A percentile compares a stretch with the other conserved stretches of the same genome.
phyloP scores from a whole-genome alignment of 2,888 invertebrate species.

The Apamea crenata region DNA sequence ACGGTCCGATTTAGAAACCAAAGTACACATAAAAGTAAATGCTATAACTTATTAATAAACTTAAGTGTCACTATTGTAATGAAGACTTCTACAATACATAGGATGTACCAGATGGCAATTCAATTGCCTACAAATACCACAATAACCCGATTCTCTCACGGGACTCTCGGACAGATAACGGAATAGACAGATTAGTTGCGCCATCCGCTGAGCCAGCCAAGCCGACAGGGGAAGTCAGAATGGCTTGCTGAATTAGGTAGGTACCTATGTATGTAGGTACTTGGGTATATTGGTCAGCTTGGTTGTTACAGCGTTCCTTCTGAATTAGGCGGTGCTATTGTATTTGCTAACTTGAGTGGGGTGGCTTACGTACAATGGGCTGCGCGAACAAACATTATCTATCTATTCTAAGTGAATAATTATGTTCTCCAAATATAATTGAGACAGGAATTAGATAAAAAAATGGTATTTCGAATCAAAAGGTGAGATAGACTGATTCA shows the following conservation, averaged over 20 bases:
- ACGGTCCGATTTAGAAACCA: neutral
- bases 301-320: neutral
- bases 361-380: neutral
- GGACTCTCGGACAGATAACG: constrained; percentile 52
- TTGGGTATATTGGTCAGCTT: neutral
- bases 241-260: constrained; percentile 18
- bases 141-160: constrained; percentile 42
- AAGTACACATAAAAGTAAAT: neutral
- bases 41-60: neutral
- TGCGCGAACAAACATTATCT: neutral
- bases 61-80: neutral
- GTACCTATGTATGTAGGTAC: neutral
- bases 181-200: constrained; percentile 52
- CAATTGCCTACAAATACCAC: constrained; percentile 35
- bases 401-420: neutral
- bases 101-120: constrained; percentile 21
- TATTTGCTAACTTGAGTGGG: constrained; percentile 12
- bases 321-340: constrained; percentile 2
- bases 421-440: neutral
- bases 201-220: constrained; percentile 40
- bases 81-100: neutral
- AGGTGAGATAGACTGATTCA: no score
- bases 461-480: neutral
- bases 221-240: constrained; percentile 29
- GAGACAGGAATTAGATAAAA: neutral